Base-by-base conservation (phyloP, 2,888 invertebrate species). In the Brachycybe producta region DNA sequence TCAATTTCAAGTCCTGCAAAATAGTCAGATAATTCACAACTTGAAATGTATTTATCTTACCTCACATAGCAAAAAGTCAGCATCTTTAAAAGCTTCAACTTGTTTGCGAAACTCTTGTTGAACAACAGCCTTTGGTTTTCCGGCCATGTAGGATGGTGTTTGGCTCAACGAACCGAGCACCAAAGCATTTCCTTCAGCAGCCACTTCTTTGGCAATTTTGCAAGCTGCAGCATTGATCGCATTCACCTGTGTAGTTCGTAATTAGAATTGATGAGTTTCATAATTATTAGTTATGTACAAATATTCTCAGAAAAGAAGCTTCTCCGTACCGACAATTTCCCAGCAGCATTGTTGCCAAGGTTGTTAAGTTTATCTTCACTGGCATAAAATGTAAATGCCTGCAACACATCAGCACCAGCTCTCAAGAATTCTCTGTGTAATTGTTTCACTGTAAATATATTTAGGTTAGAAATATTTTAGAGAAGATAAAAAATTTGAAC, bases 341-440 rank as follows among this genome's bases (percentile, higher is more conserved):
- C 28, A 5, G 59, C 59, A 3, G 65, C 64, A 11, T 58, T 52
- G 50, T 67, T 61, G 21, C 66, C 66, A 38, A 66, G 54, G 58
- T 69, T 67, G 44, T 61, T 58, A 30, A 68, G 60, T 52, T 69
- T 68, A 56, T 68, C 67, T 51, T 68, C 68, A 48, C 64, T 64
- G 40, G 67, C 68, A 54, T 68, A 68, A 59, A 69, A 68, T 7
- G 68, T 69, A 52, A 68, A 65, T 1, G 67, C 64, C 52, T 68
- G 68, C 63, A 68, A 63, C 2, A 68, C 65, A 51, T 69, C 67
- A 11, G 66, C 54, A 8, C 68, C 68, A 2, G 68, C 66, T 3
- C 67, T 55, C 49, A 67, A 57, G 54, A 68, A 68, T 55, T 69
- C 68, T 1, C 67, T 53, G 48, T 69, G 67, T 8, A 67, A 58